Evolutionary conservation across 1,140 invertebrate genomes (phyloP), one percentile per base, ranked within the genome.

Genomic region (Heliconius nattereri): DNA sequence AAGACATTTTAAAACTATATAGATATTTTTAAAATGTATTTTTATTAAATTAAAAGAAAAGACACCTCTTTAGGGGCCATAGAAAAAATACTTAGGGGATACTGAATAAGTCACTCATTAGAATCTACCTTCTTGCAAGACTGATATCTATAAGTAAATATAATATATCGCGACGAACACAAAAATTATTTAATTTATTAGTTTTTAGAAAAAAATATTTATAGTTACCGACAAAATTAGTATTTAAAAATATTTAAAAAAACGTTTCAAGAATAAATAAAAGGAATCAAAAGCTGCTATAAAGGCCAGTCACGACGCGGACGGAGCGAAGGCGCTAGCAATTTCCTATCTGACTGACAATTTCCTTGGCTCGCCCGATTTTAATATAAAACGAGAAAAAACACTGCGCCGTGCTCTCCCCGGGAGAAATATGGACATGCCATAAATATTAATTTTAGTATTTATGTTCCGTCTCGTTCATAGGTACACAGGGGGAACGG

Each of bases 321-420:
- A 66, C 87, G 84, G 78, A 81, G 78, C 81, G 76, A 84, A 87
- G 85, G 84, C 84, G 83, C 85, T 86, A 80, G 86, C 87, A 92
- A 93, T 93, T 93, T 93, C 92, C 92, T 88, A 91, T 90, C 85
- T 86, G 88, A 88, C 91, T 92, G 91, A 93, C 91, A 93, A 93
- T 93, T 93, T 93, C 92, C 92, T 90, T 86, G 84, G 86, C 88
- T 83, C 86, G 85, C 90, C 89, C 89, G 90, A 93, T 91, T 92
- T 93, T 93, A 90, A 92, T 92, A 90, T 91, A 91, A 91, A 93
- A 93, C 90, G 91, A 92, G 90, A 92, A 92, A 92, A 93, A 92
- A 92, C 87, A 91, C 81, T 74, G 37, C 84, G 82, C 83, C 80
- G 76, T 66, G 82, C 82, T 86, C 85, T 84, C 79, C 76, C 79